These are phyloP conservation scores for Myzus persicae DNA, from an alignment of 1,140 invertebrate genomes.

Conservation along the genomic window DNA sequence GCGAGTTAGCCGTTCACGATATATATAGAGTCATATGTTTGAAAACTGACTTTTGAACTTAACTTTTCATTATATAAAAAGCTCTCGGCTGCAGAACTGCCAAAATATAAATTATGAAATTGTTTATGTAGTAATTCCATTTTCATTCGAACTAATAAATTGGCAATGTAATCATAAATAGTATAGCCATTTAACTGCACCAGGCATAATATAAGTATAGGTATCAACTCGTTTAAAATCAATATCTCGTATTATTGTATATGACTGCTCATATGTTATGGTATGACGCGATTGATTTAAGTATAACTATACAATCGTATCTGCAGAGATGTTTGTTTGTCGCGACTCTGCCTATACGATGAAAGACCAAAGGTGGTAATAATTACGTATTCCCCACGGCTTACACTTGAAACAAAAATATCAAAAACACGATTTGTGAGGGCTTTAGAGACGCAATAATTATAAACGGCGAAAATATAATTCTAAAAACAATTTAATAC, in stretches of 20 bases:
- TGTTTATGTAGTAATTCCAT: no score
- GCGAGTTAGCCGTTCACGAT: not conserved
- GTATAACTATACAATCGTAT: not conserved
- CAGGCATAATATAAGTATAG: no score
- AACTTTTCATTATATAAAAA: not conserved
- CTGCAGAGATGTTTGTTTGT: not conserved
- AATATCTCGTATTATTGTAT: no score
- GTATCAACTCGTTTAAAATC: no score
- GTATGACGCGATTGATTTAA: not conserved
- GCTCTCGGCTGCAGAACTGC: no score
- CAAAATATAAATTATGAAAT: no score
- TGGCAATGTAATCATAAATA: no score
- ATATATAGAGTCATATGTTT: not conserved
- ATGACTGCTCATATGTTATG: no score
- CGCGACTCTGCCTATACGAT: not conserved
- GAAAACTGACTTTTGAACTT: not conserved
- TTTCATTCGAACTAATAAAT: no score
- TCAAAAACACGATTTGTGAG: not conserved
- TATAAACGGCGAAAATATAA: not conserved
- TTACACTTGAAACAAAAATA: not conserved
- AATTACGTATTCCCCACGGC: not conserved
- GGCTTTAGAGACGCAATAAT: not conserved
- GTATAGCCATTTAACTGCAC: not conserved
- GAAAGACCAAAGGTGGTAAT: not conserved
- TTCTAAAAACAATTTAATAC: not conserved